Evolutionary conservation across 2,797 vertebrate species (phyloP).

Genomic region (Capromys pilorides): DNA sequence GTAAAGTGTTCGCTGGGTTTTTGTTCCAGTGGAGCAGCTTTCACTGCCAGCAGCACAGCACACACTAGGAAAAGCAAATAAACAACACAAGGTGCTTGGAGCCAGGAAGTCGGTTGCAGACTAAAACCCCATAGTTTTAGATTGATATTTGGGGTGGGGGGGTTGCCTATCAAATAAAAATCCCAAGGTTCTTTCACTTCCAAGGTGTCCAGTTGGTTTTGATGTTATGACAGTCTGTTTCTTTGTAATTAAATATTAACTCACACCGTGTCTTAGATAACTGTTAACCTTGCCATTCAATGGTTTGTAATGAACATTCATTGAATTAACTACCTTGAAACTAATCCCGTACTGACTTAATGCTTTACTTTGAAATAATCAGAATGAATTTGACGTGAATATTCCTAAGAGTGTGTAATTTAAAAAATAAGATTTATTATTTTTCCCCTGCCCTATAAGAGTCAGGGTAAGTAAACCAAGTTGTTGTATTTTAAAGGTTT

Average conservation of each 20-base stretch:
- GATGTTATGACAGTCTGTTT: conserved; percentile 8
- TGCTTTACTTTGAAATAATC: conserved; percentile 55
- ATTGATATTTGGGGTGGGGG: not conserved
- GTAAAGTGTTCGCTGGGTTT: conserved; percentile 51
- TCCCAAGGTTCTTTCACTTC: not conserved
- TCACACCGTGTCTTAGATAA: conserved; percentile 29
- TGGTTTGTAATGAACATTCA: conserved; percentile 46
- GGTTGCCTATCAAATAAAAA: not conserved
- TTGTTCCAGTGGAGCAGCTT: conserved; percentile 30
- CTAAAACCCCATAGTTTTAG: not conserved
- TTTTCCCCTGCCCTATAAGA: not conserved
- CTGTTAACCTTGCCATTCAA: conserved; percentile 16
- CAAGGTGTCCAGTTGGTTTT: conserved; percentile 29
- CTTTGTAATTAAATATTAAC: conserved; percentile 57
- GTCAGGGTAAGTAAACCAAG: not conserved
- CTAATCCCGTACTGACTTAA: conserved; percentile 26
- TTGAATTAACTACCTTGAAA: conserved; percentile 52
- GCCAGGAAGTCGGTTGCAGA: conserved; percentile 49
- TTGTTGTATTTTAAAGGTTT: conserved; percentile 23
- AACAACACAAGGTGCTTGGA: conserved; percentile 49
- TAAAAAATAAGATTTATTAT: not conserved
- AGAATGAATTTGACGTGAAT: not conserved
- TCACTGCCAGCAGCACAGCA: conserved; percentile 13
- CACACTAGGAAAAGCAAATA: conserved; percentile 63
- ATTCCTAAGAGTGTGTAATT: conserved; percentile 34